Evolutionary conservation across 2,113 vertebrate species (phyloP).

Genomic region (Etheostoma spectabile): DNA sequence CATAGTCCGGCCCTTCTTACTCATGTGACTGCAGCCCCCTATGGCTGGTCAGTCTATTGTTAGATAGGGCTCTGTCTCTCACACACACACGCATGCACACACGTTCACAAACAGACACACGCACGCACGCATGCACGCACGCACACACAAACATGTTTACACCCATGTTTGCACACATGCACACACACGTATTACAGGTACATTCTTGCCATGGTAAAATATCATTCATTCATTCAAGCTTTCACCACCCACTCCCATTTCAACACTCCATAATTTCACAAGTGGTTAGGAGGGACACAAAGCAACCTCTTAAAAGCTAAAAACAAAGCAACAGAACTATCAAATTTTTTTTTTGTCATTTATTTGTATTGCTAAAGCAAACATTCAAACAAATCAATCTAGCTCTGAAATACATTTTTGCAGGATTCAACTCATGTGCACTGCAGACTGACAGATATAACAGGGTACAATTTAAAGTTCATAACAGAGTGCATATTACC

Average conservation of each 20-base stretch:
- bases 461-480: conserved; percentile 12
- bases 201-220: conserved; percentile 13
- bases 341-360: neutral
- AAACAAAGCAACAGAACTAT: conserved; percentile 23
- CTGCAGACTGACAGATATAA: conserved; percentile 33
- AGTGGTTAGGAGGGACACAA: conserved; percentile 9
- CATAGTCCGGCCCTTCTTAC: conserved; percentile 67
- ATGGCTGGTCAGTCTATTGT: conserved; percentile 80
- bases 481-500: conserved; percentile 26
- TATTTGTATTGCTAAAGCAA: conserved; percentile 90
- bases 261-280: conserved; percentile 31
- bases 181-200: neutral
- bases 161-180: neutral
- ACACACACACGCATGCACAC: conserved; percentile 2
- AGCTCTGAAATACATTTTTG: conserved; percentile 18
- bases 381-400: conserved; percentile 81
- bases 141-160: neutral
- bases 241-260: conserved; percentile 47
- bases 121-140: neutral
- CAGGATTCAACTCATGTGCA: conserved; percentile 48
- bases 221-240: conserved; percentile 38
- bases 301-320: neutral
- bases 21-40: conserved; percentile 79
- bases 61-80: conserved; percentile 54
- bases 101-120: neutral